These are phyloP conservation scores for Rhinoraja longicauda DNA, from an alignment of 2,797 vertebrate genomes.

Conservation along the genomic window DNA sequence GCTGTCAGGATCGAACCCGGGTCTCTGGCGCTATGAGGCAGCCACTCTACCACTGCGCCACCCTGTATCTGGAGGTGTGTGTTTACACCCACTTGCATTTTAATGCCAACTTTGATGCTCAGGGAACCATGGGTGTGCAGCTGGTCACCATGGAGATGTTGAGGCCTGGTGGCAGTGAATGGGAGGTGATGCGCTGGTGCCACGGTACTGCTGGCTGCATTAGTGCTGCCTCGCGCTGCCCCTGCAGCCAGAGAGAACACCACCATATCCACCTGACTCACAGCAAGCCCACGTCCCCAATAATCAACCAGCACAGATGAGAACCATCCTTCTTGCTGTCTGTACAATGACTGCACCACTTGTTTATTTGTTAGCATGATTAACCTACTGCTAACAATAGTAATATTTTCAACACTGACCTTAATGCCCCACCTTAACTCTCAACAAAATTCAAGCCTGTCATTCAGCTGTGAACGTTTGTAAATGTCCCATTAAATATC, in stretches of 20 bases:
- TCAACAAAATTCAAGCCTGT: background rate
- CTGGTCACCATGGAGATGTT: constrained; percentile 12
- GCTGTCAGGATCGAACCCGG: too few relatives aligned
- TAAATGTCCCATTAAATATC: too few relatives aligned
- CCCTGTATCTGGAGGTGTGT: too few relatives aligned
- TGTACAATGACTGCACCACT: too few relatives aligned
- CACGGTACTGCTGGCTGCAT: background rate
- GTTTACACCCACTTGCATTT: background rate
- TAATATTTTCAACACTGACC: background rate
- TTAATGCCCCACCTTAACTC: background rate
- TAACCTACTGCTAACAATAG: background rate
- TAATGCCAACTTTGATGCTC: background rate
- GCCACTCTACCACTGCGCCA: background rate
- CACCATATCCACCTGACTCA: too few relatives aligned
- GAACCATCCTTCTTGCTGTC: too few relatives aligned
- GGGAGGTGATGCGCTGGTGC: background rate
- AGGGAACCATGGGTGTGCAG: background rate
- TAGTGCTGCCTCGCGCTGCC: background rate
- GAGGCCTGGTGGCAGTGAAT: background rate
- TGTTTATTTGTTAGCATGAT: background rate
- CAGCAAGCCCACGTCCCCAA: background rate
- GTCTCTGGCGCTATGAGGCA: background rate
- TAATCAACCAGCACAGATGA: too few relatives aligned
- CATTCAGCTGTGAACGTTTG: background rate
- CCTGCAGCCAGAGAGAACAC: background rate